phyloP scores from a whole-genome alignment of 2,797 vertebrate genomes.

The Salarias fasciatus region DNA sequence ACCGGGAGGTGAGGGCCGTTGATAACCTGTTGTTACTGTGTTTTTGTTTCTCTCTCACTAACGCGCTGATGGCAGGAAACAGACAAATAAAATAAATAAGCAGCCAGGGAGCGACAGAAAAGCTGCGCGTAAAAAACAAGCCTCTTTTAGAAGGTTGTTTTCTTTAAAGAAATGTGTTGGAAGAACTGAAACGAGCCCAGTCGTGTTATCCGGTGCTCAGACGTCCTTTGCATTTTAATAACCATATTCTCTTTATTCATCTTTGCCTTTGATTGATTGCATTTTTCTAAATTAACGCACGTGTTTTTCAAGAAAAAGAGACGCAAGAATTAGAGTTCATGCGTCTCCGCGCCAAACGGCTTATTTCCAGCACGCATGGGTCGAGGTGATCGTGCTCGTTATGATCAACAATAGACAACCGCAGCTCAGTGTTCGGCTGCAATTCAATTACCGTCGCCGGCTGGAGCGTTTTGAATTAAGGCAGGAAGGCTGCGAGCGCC shows the following conservation, averaged over 20 bases:
- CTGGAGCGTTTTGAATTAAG: slow-evolving; percentile 45
- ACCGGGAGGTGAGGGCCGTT: slow-evolving; percentile 47
- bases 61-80: background rate
- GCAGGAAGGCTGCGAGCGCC: slow-evolving; percentile 51
- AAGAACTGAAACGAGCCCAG: slow-evolving; percentile 1
- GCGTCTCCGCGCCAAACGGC: background rate
- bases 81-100: background rate
- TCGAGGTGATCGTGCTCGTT: background rate
- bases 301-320: background rate
- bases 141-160: background rate
- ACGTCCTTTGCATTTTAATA: background rate
- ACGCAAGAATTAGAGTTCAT: background rate
- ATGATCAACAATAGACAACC: slow-evolving; percentile 35
- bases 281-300: background rate
- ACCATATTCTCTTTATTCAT: no score
- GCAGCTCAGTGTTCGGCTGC: slow-evolving; percentile 30
- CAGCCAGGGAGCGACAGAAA: background rate
- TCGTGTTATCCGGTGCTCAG: background rate
- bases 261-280: background rate
- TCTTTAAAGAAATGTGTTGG: background rate
- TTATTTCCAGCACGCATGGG: no score
- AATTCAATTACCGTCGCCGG: slow-evolving; percentile 53
- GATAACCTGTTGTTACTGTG: slow-evolving; percentile 74
- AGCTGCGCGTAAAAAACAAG: background rate
- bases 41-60: slow-evolving; percentile 24